Evolutionary conservation across 2,113 vertebrate genomes (phyloP).

Genomic region (Triplophysa rosa): DNA sequence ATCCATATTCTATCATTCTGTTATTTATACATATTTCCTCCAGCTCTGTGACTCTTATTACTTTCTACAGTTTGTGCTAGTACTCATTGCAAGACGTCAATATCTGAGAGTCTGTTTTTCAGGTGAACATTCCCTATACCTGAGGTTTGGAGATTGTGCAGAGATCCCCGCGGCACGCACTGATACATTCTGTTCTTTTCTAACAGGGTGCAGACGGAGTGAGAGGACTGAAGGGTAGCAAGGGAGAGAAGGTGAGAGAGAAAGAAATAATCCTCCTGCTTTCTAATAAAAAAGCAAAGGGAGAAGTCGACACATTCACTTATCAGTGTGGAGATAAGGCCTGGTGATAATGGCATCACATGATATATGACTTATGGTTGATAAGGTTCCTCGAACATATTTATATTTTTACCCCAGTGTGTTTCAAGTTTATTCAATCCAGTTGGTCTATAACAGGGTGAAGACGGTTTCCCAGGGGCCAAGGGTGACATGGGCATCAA

Average conservation of each 20-base stretch:
- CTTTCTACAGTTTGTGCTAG: slow-evolving; percentile 7
- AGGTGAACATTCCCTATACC: slow-evolving; percentile 14
- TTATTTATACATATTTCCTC: not conserved
- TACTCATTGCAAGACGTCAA: not conserved
- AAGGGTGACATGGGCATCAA: slow-evolving; percentile 88
- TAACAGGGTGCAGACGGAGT: slow-evolving; percentile 86
- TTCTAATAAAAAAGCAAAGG: slow-evolving; percentile 14
- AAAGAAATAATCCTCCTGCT: not conserved
- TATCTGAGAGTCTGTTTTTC: slow-evolving; percentile 25
- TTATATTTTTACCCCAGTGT: slow-evolving; percentile 26
- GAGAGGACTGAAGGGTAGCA: slow-evolving; percentile 86
- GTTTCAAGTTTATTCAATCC: slow-evolving; percentile 24
- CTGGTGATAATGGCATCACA: slow-evolving; percentile 1
- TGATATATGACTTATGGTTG: slow-evolving; percentile 46
- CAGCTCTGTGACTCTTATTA: slow-evolving; percentile 9
- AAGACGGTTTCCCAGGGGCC: slow-evolving; percentile 89
- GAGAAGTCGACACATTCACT: slow-evolving; percentile 19
- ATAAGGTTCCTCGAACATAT: not conserved
- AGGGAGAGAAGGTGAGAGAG: slow-evolving; percentile 86
- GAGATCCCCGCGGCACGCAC: not conserved
- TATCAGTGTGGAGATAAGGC: slow-evolving; percentile 46
- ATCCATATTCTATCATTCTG: not conserved
- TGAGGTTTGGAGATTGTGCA: slow-evolving; percentile 6
- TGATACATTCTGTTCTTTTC: slow-evolving; percentile 49
- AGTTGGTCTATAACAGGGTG: slow-evolving; percentile 75